Percentiles rank a stretch among this genome's conserved stretches.
Evolutionary conservation across 2,113 vertebrate genomes (phyloP).

Genomic region (Copsychus sechellarum): DNA sequence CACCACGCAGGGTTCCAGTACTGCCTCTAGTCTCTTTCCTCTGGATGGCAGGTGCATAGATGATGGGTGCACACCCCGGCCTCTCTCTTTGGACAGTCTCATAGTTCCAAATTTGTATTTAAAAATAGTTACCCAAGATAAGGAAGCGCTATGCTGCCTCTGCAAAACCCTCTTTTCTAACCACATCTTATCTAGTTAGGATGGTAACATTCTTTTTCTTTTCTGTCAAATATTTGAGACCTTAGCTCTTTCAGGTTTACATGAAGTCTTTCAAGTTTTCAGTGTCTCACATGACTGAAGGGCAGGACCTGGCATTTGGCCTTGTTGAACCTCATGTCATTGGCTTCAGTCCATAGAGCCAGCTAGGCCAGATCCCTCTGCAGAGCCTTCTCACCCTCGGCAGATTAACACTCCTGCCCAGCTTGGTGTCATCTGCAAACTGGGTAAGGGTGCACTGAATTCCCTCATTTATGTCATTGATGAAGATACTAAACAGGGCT

Average conservation of each 20-base stretch:
- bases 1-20: background rate
- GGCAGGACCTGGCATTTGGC: background rate
- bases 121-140: background rate
- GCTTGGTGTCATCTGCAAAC: background rate
- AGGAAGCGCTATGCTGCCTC: background rate
- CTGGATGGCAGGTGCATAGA: background rate
- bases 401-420: background rate
- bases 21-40: background rate
- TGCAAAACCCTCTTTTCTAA: background rate
- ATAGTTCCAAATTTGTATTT: background rate
- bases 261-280: background rate
- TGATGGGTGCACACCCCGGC: fast-evolving
- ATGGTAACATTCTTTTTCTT: background rate
- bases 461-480: fast-evolving
- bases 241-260: background rate
- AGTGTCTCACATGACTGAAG: background rate
- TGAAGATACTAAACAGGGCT: background rate
- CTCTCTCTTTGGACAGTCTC: background rate
- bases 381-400: background rate
- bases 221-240: background rate
- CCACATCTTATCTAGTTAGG: background rate
- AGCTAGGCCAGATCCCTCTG: background rate
- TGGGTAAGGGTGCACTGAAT: no score
- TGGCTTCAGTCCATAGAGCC: background rate
- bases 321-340: background rate